Percentiles rank a stretch among this genome's conserved stretches.
phyloP scores from a whole-genome alignment of 2,888 invertebrate species.

The Amphipoea lucens region DNA sequence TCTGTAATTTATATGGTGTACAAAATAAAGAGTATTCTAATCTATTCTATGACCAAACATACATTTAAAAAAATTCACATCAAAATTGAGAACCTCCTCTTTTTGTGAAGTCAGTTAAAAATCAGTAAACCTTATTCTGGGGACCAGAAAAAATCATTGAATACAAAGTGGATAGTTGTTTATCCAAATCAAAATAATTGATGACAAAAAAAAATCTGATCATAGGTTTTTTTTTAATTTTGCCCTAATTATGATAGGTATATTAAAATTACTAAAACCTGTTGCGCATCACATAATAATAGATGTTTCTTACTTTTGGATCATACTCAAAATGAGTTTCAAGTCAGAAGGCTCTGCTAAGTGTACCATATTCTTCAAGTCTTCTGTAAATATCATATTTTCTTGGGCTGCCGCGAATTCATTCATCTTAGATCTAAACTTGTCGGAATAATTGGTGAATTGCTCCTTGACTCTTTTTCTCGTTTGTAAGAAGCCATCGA shows the following conservation, averaged over 20 bases:
- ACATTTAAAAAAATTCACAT: background rate
- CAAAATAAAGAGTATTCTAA: no score
- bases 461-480: constrained; percentile 90
- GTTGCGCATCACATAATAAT: background rate
- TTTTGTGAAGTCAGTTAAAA: background rate
- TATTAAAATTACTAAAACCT: background rate
- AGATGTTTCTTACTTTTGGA: constrained; percentile 90
- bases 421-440: constrained; percentile 93
- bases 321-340: constrained; percentile 92
- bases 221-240: background rate
- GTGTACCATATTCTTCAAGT: constrained; percentile 95
- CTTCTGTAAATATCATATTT: constrained; percentile 95
- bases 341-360: constrained; percentile 92
- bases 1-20: no score
- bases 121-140: background rate
- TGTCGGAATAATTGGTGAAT: constrained; percentile 91
- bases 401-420: constrained; percentile 90
- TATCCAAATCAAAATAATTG: background rate
- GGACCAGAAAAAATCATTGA: background rate
- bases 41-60: no score
- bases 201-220: background rate
- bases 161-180: background rate
- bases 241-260: background rate
- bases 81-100: background rate
- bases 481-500: constrained; percentile 89